Evolutionary conservation across 2,113 vertebrate genomes (phyloP), one percentile per base, ranked within the genome.

Genomic region (Brachyhypopomus gauderio): DNA sequence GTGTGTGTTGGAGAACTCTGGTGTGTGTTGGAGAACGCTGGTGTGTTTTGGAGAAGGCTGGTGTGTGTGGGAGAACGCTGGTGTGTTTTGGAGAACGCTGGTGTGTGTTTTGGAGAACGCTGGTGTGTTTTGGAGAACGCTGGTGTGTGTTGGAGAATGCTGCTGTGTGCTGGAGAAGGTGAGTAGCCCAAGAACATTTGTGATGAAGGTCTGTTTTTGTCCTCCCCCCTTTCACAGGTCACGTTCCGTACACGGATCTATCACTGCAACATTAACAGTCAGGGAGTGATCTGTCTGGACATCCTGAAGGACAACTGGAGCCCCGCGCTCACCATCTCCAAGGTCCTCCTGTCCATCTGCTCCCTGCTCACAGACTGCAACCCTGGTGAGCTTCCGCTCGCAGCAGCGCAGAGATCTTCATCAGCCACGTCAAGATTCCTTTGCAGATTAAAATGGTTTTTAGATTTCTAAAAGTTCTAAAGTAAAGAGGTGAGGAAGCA

Each of bases 211-310:
- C 48, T 69, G 25, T 78, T 55, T 45, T 59, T 12, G 25, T 60
- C 4, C 48, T 60, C 48, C 9, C 27, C 8, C 71, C 23, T 62
- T 48, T 66, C 85, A 66, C 83, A 96, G 96, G 96, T 96, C 89
- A 96, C 95, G 87, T 96, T 96, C 89, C 95, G 95, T 72, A 96
- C 95, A 89, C 94, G 96, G 92, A 96, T 96, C 90, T 96, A 96
- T 91, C 96, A 96, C 92, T 96, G 96, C 94, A 96, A 96, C 93
- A 96, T 96, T 92, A 96, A 96, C 93, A 96, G 96, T 93, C 96
- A 96, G 93, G 96, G 96, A 89, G 95, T 96, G 90, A 96, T 96
- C 94, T 96, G 96, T 91, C 91, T 96, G 94, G 96, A 96, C 90
- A 96, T 96, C 89, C 93, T 96, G 90, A 96, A 96, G 89, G 96